Evolutionary conservation across 2,797 vertebrate species (phyloP).

Genomic region (Salarias fasciatus): DNA sequence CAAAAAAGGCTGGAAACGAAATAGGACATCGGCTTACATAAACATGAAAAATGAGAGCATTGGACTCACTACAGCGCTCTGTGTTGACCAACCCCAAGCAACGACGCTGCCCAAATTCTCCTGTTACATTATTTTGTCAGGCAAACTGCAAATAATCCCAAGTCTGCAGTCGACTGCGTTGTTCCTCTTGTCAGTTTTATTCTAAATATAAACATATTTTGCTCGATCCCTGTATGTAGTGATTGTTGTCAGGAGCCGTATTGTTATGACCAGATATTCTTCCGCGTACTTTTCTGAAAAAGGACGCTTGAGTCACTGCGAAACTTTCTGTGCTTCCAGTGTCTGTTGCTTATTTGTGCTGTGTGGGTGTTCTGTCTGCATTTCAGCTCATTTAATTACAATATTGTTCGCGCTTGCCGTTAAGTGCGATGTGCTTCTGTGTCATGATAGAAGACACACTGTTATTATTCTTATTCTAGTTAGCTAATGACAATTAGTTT

Average conservation of each 20-base stretch:
- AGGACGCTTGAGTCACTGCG: constrained; percentile 12
- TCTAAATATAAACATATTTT: constrained; percentile 16
- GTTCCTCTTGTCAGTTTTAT: constrained; percentile 21
- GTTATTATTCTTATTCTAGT: not conserved
- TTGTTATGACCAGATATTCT: constrained; percentile 31
- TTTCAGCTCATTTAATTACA: constrained; percentile 42
- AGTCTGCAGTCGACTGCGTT: constrained; percentile 19
- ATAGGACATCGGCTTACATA: constrained; percentile 26
- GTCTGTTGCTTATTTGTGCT: constrained; percentile 43
- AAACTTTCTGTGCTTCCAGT: constrained; percentile 18
- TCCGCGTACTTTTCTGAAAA: constrained; percentile 2
- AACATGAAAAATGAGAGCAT: constrained; percentile 20
- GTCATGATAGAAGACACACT: constrained; percentile 9
- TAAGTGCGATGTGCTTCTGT: constrained; percentile 9
- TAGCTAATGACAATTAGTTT: not conserved
- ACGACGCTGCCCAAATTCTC: constrained; percentile 34
- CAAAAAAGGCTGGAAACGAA: constrained; percentile 24
- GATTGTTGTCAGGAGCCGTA: constrained; percentile 22
- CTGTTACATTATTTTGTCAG: constrained; percentile 42
- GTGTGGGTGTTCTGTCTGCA: constrained; percentile 50
- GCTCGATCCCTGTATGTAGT: constrained; percentile 7
- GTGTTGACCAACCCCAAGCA: constrained; percentile 12
- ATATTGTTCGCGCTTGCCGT: constrained; percentile 1
- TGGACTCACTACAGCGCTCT: constrained; percentile 19
- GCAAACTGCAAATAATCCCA: constrained; percentile 26